Base-by-base conservation (phyloP, 2,888 invertebrate genomes). In the Pilophorus perplexus region DNA sequence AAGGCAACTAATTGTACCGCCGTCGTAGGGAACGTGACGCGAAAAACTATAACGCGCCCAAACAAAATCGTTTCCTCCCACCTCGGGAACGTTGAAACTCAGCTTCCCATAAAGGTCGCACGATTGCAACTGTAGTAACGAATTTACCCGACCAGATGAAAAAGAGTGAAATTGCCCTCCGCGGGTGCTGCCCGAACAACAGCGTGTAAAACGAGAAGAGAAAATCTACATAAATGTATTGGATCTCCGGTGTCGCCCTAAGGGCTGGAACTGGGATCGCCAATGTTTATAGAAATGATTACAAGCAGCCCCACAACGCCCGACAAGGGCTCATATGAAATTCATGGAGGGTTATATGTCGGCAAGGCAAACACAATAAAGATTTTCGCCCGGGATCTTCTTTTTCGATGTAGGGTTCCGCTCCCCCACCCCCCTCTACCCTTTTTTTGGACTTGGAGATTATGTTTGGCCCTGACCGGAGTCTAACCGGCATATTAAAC, bases 271-370 rank as follows among this genome's bases (percentile, higher is more conserved):
- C 28, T 12, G 48, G 48, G 27, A 37, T 38, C 48, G 59, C 48
- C 64, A 50, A 64, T 64, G 64, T 64, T 64, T 64, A 64, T 64
- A 64, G 64, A 64, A 64, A 64, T 64, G 64, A 64, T 64, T 64
- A 64, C 64, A 64, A 50, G 37, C 46, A 22, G 50, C 48, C 52
- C 64, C 55, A 18, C 44, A 16, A 28, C 60, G 14, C 27, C 14
- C 48, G 38, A 50, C 62, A 27, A 62, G 44, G 46, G 25, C 64
- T 64, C 50, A 64, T 64, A 64, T 64, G 64, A 64, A 64, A 64
- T 64, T 64, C 64, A 64, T 64, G 50, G 25, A 37, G 46, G 18
- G 14, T 50, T 64, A 50, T 64, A 40, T 20, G 64, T 64, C 52
- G 64, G 18, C 38, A 64, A 50, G 64, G 64, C 52, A 64, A 64